Base-by-base conservation (phyloP, 2,888 invertebrate genomes). In the Crematogaster levior region DNA sequence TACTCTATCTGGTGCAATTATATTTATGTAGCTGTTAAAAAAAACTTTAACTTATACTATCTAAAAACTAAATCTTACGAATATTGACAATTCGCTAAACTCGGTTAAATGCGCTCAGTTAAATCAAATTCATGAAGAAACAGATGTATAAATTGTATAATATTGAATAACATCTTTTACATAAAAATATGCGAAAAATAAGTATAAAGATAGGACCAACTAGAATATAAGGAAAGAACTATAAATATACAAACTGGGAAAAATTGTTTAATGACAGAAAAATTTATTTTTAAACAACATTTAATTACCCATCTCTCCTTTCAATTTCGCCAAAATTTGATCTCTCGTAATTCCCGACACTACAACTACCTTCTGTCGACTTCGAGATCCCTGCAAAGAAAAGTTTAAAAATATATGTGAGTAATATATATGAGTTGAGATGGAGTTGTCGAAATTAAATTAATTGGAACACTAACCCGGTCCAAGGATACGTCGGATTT, bases 401-500 rank as follows among this genome's bases (percentile, higher is more conserved):
- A 53, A 40, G 21, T 75, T 30, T 48, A 60, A 40, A 43, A n/a
- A n/a, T n/a, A n/a, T n/a, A n/a, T n/a, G n/a, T n/a, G n/a, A n/a
- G n/a, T n/a, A n/a, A 43, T 21, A 24, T 15, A 21, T 30, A 30
- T 30, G 3, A 27, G 30, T 15, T 51, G 37, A 27, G n/a, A n/a
- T 15, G 10, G 30, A 60, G 27, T 12, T 12, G 5, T 3, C n/a
- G 40, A 12, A 46, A 1, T 30, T 4, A 15, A 30, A 3, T 43
- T 6, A n/a, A 40, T 3, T 27, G 7, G 1, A 24, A 18, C 27
- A 86, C 89, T 70, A 74, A 90, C 96, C 94, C 95, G 95, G 83
- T 97, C 97, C 72, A 98, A 93, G 0, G 95, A 95, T 0, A 98
- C 95, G 90, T 97, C 96, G 85, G 96, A 96, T 94, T 97, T 97